Base-by-base conservation (phyloP, 2,888 invertebrate genomes). In the Cabera pusaria region DNA sequence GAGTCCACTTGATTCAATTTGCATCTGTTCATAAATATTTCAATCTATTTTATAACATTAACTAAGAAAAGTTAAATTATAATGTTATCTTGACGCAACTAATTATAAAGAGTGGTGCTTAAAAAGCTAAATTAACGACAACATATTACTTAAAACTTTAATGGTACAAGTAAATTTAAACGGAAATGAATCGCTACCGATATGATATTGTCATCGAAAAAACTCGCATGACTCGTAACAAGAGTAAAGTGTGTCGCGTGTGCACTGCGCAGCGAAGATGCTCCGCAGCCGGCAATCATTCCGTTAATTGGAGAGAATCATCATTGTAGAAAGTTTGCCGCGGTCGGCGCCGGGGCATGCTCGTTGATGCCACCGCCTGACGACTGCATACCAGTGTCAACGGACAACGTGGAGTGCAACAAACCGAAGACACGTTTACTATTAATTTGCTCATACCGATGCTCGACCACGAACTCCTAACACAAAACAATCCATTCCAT, bases 221-320 rank as follows among this genome's bases (percentile, higher is more conserved):
- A 51, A 62, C 57, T 54, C 50, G 49, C 55, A 56, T 63, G 64
- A 69, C 51, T 61, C 37, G 70, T 73, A 78, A 73, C 70, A 74
- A 78, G 74, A 83, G 72, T 66, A 80, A 64, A 84, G 79, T 81
- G 72, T 66, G 79, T 62, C 83, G 79, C 81, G 79, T 79, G 80
- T 82, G 82, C 82, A 79, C 82, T 83, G 84, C 66, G 56, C 67
- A 63, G 64, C 64, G 63, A 67, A 76, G 80, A 78, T 79, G 74
- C 61, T 71, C 65, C 64, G 63, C 61, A 64, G 56, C 68, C 70
- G 72, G 70, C 85, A 87, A 86, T 87, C 84, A 86, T 85, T 86
- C 84, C 77, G 85, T 73, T 86, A 84, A 88, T 88, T 85, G 87
- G 87, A 88, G 84, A 83, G 85, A 83, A 88, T 82, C 81, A 86